Evolutionary conservation across 1,140 invertebrate species (phyloP).

Genomic region (Triops longicaudatus): DNA sequence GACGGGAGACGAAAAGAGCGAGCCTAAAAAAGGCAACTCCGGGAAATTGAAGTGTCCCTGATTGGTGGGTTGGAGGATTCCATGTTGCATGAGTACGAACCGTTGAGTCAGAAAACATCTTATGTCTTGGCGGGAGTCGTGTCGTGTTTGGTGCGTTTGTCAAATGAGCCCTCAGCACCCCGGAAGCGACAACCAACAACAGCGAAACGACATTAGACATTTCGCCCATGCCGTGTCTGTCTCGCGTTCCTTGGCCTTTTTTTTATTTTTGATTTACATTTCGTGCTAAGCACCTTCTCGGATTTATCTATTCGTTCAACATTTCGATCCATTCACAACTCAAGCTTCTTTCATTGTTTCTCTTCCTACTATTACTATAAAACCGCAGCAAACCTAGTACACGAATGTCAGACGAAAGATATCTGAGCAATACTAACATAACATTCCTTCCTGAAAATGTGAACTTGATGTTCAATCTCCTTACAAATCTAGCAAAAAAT

Average conservation of each 20-base stretch:
- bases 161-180: conserved; percentile 13
- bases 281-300: not conserved
- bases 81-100: not conserved
- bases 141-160: conserved; percentile 9
- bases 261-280: not conserved
- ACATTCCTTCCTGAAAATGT: too few relatives aligned
- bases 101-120: not conserved
- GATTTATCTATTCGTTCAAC: not conserved
- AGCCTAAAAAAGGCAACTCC: not conserved
- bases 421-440: too few relatives aligned
- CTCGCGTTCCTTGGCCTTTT: not conserved
- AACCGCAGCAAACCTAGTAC: too few relatives aligned
- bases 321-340: not conserved
- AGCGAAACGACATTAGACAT: conserved; percentile 12
- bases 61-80: not conserved
- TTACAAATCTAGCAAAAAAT: too few relatives aligned
- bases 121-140: conserved; percentile 1
- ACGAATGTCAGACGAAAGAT: too few relatives aligned
- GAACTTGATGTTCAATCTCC: too few relatives aligned
- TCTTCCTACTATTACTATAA: too few relatives aligned
- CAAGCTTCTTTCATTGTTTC: too few relatives aligned
- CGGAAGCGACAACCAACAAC: conserved; percentile 14
- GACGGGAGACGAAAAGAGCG: too few relatives aligned
- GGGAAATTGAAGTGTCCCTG: not conserved
- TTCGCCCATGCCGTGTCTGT: conserved; percentile 9